These are phyloP conservation scores for Huso huso DNA, from an alignment of 2,797 vertebrate species.

Conservation along the genomic window DNA sequence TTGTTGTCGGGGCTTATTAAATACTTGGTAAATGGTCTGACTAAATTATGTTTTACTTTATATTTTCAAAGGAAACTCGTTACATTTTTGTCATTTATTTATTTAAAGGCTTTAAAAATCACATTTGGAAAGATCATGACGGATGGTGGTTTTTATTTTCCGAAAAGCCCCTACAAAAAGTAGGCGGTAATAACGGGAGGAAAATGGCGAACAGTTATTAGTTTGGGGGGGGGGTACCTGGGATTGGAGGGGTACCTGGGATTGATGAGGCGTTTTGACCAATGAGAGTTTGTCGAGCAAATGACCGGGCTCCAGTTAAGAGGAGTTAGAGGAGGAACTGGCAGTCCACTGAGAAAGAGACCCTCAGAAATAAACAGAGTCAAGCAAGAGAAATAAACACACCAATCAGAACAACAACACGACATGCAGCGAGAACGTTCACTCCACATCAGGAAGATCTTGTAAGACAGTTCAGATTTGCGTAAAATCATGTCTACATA, in stretches of 20 bases:
- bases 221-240: constrained; percentile 51
- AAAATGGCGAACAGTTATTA: constrained; percentile 71
- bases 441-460: constrained; percentile 43
- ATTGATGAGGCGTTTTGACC: constrained; percentile 71
- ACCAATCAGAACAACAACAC: constrained; percentile 44
- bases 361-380: constrained; percentile 58
- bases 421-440: constrained; percentile 55
- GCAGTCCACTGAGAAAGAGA: constrained; percentile 70
- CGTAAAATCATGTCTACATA: constrained; percentile 32
- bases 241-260: constrained; percentile 66
- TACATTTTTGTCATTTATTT: neutral
- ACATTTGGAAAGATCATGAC: constrained; percentile 12
- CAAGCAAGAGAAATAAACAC: constrained; percentile 57
- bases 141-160: constrained; percentile 9
- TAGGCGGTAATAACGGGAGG: constrained; percentile 72
- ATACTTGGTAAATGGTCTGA: no score
- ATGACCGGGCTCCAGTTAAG: constrained; percentile 75
- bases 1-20: no score
- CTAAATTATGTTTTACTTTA: neutral
- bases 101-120: neutral
- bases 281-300: constrained; percentile 65
- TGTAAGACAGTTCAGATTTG: constrained; percentile 49
- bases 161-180: constrained; percentile 53
- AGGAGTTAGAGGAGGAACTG: constrained; percentile 74
- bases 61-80: neutral